Percentiles rank a stretch among this genome's conserved stretches.
These are phyloP conservation scores for Tiliacea aurago DNA, from an alignment of 2,888 invertebrate genomes.

Conservation along the genomic window DNA sequence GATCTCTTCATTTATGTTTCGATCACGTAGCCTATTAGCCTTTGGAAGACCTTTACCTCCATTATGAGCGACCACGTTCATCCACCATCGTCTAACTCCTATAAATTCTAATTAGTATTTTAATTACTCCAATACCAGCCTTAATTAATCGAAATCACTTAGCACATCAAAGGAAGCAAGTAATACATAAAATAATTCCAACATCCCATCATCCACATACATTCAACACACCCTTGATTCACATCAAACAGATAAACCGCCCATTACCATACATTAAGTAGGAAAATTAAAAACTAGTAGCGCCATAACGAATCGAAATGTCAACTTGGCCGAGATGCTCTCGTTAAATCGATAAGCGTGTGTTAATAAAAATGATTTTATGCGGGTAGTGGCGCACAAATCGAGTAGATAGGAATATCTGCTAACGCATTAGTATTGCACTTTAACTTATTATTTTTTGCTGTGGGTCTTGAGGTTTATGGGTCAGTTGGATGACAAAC, in stretches of 20 bases:
- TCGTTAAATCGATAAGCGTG: slow-evolving; percentile 64
- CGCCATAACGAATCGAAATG: slow-evolving; percentile 64
- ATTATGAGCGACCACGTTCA: no score
- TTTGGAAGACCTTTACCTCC: no score
- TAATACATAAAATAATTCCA: slow-evolving; percentile 33
- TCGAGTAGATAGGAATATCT: slow-evolving; percentile 77
- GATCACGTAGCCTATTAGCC: no score
- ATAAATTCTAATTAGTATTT: slow-evolving; percentile 47
- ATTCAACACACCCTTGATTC: slow-evolving; percentile 50
- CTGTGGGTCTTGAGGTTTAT: slow-evolving; percentile 3
- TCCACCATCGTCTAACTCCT: slow-evolving; percentile 7
- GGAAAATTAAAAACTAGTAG: slow-evolving; percentile 67
- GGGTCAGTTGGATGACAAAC: not conserved
- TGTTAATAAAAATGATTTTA: slow-evolving; percentile 77
- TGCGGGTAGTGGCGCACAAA: slow-evolving; percentile 72
- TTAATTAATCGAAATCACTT: slow-evolving; percentile 38
- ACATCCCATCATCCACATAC: slow-evolving; percentile 10
- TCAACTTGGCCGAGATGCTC: slow-evolving; percentile 61
- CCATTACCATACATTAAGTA: slow-evolving; percentile 55
- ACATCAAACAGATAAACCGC: slow-evolving; percentile 43
- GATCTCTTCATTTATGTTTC: no score
- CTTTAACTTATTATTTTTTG: slow-evolving; percentile 67
- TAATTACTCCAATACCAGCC: slow-evolving; percentile 29
- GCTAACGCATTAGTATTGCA: slow-evolving; percentile 71
- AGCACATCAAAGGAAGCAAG: slow-evolving; percentile 45